A percentile compares a stretch with the other conserved stretches of the same genome.
Evolutionary conservation across 1,140 invertebrate species (phyloP).

Genomic region (Eupristina koningsbergeri): DNA sequence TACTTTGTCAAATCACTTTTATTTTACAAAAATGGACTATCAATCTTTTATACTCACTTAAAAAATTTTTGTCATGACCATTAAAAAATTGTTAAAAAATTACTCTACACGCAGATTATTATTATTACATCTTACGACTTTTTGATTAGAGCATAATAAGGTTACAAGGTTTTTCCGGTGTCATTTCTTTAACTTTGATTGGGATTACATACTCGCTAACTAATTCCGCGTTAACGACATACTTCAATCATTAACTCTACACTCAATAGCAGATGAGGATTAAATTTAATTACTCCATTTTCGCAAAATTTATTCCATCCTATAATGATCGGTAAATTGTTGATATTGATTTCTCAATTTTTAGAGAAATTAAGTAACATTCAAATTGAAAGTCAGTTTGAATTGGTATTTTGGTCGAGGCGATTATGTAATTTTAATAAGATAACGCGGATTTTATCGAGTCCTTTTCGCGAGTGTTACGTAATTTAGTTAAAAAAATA

Average conservation of each 20-base stretch:
- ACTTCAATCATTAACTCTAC: conserved; percentile 16
- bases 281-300: conserved; percentile 3
- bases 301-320: conserved; percentile 16
- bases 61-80: not conserved
- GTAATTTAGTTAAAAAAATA: not conserved
- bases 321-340: conserved; percentile 1
- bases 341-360: not conserved
- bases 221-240: conserved; percentile 34
- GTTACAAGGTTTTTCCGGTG: not conserved
- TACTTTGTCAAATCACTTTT: too few relatives aligned
- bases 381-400: not conserved
- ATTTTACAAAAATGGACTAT: not conserved
- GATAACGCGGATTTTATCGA: not conserved
- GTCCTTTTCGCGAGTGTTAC: not conserved
- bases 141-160: not conserved
- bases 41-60: not conserved
- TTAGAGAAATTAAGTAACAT: not conserved
- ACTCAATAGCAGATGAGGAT: conserved; percentile 15
- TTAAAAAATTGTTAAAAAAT: not conserved
- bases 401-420: not conserved
- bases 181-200: not conserved
- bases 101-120: not conserved
- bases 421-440: not conserved
- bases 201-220: conserved; percentile 18
- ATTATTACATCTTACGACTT: too few relatives aligned